phyloP scores from a whole-genome alignment of 2,113 vertebrate genomes.

The Dromiciops gliroides region DNA sequence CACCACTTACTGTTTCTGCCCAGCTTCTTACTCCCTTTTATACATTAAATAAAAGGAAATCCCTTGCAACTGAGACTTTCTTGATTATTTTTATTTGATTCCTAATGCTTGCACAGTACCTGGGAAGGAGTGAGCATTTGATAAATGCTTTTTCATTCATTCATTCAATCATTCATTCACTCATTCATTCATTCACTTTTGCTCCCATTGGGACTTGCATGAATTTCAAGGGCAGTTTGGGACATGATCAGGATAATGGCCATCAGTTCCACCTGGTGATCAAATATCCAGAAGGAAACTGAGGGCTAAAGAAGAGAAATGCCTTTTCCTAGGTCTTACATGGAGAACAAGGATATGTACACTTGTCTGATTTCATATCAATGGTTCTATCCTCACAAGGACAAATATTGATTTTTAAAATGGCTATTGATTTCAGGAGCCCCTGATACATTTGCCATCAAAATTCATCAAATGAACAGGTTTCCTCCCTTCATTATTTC shows the following conservation, averaged over 20 bases:
- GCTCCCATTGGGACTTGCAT: not conserved
- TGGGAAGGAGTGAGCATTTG: not conserved
- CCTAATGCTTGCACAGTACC: not conserved
- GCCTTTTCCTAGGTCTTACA: not conserved
- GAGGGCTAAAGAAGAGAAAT: not conserved
- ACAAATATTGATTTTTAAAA: not conserved
- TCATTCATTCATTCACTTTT: not conserved
- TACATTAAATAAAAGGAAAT: not conserved
- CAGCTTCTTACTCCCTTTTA: not conserved
- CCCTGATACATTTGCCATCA: not conserved
- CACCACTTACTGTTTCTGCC: not conserved
- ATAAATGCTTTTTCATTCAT: not conserved
- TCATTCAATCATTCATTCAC: not conserved
- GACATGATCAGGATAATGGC: not conserved
- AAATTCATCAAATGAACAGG: not conserved
- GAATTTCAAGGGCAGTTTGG: not conserved
- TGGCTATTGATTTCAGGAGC: not conserved
- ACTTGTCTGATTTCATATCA: not conserved
- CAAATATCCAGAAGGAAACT: not conserved
- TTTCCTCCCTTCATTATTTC: not conserved
- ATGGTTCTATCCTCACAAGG: not conserved
- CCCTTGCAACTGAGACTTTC: not conserved
- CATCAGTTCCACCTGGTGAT: not conserved
- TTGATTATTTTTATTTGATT: not conserved
- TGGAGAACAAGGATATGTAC: not conserved